phyloP scores from a whole-genome alignment of 1,140 invertebrate genomes.

The Drosophila cardini region DNA sequence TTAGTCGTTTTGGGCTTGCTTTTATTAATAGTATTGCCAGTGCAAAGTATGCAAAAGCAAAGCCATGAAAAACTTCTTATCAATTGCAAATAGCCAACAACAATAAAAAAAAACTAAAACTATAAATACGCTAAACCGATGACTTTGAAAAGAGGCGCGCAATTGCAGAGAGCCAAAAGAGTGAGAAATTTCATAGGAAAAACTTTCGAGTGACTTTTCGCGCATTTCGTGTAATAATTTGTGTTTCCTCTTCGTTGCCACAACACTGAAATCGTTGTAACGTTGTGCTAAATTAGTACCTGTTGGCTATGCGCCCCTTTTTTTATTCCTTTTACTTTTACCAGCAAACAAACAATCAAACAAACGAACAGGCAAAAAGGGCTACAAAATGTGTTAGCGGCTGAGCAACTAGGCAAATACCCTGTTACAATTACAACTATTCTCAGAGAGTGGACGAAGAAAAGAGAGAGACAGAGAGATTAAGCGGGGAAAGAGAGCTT shows the following conservation, averaged over 20 bases:
- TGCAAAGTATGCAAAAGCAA: constrained; percentile 50
- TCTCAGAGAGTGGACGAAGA: background rate
- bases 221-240: constrained; percentile 77
- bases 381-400: constrained; percentile 4
- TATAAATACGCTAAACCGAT: constrained; percentile 63
- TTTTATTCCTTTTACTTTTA: constrained; percentile 33
- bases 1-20: constrained; percentile 46
- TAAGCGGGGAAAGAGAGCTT: background rate
- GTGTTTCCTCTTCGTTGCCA: constrained; percentile 59
- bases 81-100: constrained; percentile 63
- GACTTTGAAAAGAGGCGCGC: constrained; percentile 36
- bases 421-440: constrained; percentile 14
- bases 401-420: constrained; percentile 26
- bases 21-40: constrained; percentile 68
- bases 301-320: constrained; percentile 62
- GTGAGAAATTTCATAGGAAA: constrained; percentile 33
- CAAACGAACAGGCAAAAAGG: constrained; percentile 37
- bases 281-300: constrained; percentile 74
- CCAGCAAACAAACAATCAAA: constrained; percentile 10
- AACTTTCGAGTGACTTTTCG: constrained; percentile 64
- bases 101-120: constrained; percentile 49
- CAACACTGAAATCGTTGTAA: constrained; percentile 52
- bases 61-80: constrained; percentile 63
- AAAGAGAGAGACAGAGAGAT: background rate
- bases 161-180: constrained; percentile 18